Evolutionary conservation across 2,113 vertebrate genomes (phyloP), one percentile per base, ranked within the genome.

Genomic region (Neotragus moschatus): DNA sequence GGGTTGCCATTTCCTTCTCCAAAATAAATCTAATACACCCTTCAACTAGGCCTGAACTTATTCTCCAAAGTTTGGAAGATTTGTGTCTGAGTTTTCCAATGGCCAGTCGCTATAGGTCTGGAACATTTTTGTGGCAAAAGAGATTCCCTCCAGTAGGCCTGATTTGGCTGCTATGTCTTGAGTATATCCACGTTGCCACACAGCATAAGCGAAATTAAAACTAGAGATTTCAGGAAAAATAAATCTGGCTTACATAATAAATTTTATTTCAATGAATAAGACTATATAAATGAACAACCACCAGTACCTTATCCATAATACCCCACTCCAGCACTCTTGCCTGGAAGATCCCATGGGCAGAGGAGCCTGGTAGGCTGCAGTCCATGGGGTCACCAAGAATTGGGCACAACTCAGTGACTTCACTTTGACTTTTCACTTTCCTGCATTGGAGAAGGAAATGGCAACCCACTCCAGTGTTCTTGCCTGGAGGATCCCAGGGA

Each of bases 381-480:
- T 58, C 56, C 56, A 58, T 58, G 56, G 56, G 56, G 23, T 26
- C 2, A 4, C 56, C 9, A 26, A 58, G 23, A 58, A 23, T 58
- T 1, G 10, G 23, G 0, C 25, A 58, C 0, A 10, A 58, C 25
- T 26, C 23, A 58, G 25, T 0, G 1, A 58, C 23, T 26, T 58
- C 2, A 26, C 25, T 58, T 58, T 58, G 3, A 58, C 23, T 58
- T 58, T 58, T 26, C 56, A 58, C 56, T 58, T 58, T 58, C 25
- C 26, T 3, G 4, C 56, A 26, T 11, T 58, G 56, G 25, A 26
- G 25, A 58, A 58, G 56, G 56, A 58, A 58, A 58, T 58, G 56
- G 9, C 56, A 26, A 5, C 25, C 56, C 25, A 26, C 56, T 58
- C 56, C 56, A 58, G 56, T 58, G 10, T 58, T 58, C 56, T 58